Percentiles rank a stretch among this genome's conserved stretches.
phyloP scores from a whole-genome alignment of 2,888 invertebrate genomes.

The Willowsia nigromaculata region DNA sequence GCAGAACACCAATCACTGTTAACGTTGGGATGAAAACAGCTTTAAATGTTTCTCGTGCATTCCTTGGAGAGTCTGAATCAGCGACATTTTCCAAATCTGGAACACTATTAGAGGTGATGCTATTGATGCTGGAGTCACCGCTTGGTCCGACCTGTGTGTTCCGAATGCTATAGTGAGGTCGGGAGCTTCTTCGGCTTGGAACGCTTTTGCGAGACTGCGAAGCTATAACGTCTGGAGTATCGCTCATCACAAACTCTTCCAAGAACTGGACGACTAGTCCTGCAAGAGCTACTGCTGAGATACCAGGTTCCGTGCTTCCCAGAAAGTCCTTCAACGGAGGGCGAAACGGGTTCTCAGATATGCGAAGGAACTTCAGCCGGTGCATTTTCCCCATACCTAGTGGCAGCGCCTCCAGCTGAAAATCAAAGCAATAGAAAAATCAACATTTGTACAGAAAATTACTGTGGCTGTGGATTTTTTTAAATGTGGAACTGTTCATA shows the following conservation, averaged over 20 bases:
- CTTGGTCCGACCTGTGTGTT: neutral
- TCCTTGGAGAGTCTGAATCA: too few species aligned
- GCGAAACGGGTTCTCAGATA: conserved; percentile 27
- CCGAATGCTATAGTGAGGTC: neutral
- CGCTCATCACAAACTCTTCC: neutral
- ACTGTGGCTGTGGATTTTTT: neutral
- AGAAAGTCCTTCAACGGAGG: conserved; percentile 21
- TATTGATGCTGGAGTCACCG: neutral
- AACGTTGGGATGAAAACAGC: too few species aligned
- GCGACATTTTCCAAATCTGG: too few species aligned
- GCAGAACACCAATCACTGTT: too few species aligned
- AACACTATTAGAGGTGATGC: too few species aligned
- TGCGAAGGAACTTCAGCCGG: neutral
- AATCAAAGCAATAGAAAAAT: neutral
- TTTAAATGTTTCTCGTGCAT: too few species aligned
- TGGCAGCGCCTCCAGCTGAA: conserved; percentile 33
- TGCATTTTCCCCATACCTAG: conserved; percentile 42
- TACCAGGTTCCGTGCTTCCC: neutral
- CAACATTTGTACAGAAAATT: neutral
- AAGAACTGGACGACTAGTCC: conserved; percentile 7
- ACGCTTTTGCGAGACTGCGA: neutral
- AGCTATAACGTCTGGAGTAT: neutral
- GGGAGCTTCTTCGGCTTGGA: neutral
- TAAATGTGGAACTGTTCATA: neutral
- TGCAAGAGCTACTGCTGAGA: neutral